Conservation (phyloP, 2,888 invertebrate species). For the Glomeris marginata region DNA sequence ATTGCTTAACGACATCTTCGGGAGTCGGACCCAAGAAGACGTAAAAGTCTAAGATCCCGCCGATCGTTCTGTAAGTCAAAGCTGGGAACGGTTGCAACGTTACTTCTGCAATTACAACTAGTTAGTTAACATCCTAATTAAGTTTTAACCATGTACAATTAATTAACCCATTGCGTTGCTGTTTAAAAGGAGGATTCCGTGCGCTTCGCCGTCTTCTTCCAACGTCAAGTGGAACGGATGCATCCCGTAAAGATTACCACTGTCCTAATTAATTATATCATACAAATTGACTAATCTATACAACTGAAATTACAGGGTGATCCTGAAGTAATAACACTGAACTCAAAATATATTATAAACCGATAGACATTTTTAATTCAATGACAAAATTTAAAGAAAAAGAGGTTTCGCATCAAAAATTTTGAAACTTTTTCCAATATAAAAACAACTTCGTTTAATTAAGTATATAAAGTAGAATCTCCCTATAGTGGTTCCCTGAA, state of each 20-base stretch:
- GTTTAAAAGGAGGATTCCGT: constrained; percentile 14
- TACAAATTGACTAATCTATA: background rate
- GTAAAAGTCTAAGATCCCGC: constrained; percentile 65
- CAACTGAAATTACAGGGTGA: background rate
- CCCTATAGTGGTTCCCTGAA: no score
- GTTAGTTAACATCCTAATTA: background rate
- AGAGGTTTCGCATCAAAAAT: no score
- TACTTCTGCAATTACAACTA: constrained; percentile 41
- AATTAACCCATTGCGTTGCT: constrained; percentile 13
- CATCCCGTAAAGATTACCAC: constrained; percentile 10
- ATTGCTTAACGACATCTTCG: constrained; percentile 44
- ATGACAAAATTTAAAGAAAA: no score
- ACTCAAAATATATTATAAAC: no score
- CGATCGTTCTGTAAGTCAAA: constrained; percentile 64
- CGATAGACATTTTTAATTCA: no score
- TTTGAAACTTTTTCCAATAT: no score
- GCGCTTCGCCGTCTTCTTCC: constrained; percentile 10
- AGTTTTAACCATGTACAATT: background rate
- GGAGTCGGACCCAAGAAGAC: constrained; percentile 63
- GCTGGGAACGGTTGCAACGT: constrained; percentile 65
- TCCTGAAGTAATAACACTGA: background rate
- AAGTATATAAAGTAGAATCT: no score
- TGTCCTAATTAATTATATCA: background rate
- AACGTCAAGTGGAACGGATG: constrained; percentile 14
- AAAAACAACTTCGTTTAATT: no score